Evolutionary conservation across 2,113 vertebrate species (phyloP).

Genomic region (Genyomyrus donnyi): DNA sequence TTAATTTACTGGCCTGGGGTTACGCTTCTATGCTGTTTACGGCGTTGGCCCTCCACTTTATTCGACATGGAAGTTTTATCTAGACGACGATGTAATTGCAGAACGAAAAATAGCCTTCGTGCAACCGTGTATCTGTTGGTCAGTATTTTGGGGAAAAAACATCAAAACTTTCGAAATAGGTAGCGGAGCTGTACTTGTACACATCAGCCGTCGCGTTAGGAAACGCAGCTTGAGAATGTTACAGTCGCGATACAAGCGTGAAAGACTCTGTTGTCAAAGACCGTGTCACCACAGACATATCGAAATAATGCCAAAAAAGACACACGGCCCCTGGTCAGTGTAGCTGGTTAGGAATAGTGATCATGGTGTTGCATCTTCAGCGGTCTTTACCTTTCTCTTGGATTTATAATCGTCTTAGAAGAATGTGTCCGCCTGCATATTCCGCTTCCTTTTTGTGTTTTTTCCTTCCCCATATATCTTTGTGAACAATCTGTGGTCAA

Average conservation of each 20-base stretch:
- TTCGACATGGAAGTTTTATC: background rate
- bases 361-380: constrained; percentile 47
- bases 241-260: background rate
- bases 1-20: background rate
- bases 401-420: constrained; percentile 7
- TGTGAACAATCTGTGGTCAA: constrained; percentile 64
- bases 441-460: constrained; percentile 50
- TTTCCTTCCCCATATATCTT: constrained; percentile 60
- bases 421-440: constrained; percentile 58
- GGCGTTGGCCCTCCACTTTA: background rate
- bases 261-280: constrained; percentile 1
- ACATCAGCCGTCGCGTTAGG: background rate
- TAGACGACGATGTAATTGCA: background rate
- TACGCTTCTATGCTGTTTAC: background rate
- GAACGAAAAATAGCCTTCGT: background rate
- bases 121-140: background rate
- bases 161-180: background rate
- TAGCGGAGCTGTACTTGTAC: background rate
- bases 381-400: constrained; percentile 53
- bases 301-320: constrained; percentile 41
- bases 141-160: background rate
- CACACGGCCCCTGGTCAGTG: constrained; percentile 39
- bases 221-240: background rate
- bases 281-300: constrained; percentile 36
- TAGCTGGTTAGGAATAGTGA: constrained; percentile 13